phyloP scores from a whole-genome alignment of 1,140 invertebrate genomes.

The Dreissena polymorpha region DNA sequence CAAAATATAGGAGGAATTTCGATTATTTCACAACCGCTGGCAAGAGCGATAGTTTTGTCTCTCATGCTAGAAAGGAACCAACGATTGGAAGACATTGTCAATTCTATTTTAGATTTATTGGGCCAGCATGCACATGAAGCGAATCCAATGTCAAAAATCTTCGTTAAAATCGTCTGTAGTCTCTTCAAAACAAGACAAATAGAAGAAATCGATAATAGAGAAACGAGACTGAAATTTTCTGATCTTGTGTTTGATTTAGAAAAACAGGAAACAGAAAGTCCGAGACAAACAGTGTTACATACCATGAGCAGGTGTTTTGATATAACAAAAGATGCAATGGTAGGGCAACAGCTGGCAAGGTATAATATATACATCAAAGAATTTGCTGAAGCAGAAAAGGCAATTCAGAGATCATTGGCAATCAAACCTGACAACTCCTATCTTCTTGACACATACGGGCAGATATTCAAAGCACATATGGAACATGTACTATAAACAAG shows the following conservation, averaged over 20 bases:
- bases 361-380: conserved; percentile 28
- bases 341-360: conserved; percentile 38
- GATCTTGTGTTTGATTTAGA: conserved; percentile 25
- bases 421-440: conserved; percentile 25
- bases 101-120: conserved; percentile 8
- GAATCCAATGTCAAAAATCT: conserved; percentile 43
- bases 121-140: neutral
- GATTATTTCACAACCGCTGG: conserved; percentile 32
- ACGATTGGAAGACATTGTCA: conserved; percentile 27
- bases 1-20: conserved; percentile 17
- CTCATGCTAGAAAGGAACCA: neutral
- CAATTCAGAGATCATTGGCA: conserved; percentile 20
- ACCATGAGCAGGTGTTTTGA: conserved; percentile 34
- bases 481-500: conserved; percentile 4
- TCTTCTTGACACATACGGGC: conserved; percentile 40
- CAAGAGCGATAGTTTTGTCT: conserved; percentile 9
- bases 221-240: conserved; percentile 30
- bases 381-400: conserved; percentile 14
- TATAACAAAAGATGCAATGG: conserved; percentile 42
- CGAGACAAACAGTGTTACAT: neutral
- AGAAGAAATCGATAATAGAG: conserved; percentile 14
- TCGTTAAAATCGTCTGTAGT: conserved; percentile 37
- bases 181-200: conserved; percentile 42
- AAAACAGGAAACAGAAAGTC: neutral
- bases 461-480: conserved; percentile 39